Percentiles rank a stretch among this genome's conserved stretches.
These are phyloP conservation scores for Leptopilina boulardi DNA, from an alignment of 1,140 invertebrate species.

Conservation along the genomic window DNA sequence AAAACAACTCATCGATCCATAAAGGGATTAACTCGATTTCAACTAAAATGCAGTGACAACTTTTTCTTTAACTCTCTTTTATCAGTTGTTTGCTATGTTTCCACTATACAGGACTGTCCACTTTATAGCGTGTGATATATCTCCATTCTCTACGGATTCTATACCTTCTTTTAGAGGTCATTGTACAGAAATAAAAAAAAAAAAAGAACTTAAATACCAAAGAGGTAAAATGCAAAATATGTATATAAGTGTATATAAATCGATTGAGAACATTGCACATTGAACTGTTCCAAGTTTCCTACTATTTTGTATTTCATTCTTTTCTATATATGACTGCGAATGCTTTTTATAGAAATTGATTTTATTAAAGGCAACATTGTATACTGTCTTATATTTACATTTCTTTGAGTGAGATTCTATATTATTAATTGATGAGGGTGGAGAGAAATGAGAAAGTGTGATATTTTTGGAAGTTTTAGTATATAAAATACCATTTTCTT, in stretches of 20 bases:
- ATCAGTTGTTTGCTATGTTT: not conserved
- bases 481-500: too few species aligned
- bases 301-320: not conserved
- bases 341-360: not conserved
- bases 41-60: slow-evolving; percentile 27
- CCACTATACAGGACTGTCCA: slow-evolving; percentile 29
- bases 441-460: too few species aligned
- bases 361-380: too few species aligned
- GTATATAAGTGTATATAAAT: too few species aligned
- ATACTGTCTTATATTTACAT: too few species aligned
- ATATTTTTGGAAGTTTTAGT: too few species aligned
- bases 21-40: slow-evolving; percentile 29
- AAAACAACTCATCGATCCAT: slow-evolving; percentile 20
- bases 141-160: not conserved
- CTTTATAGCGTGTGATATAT: slow-evolving; percentile 23
- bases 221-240: slow-evolving; percentile 5
- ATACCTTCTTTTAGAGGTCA: not conserved
- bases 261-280: not conserved
- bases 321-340: not conserved
- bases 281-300: not conserved
- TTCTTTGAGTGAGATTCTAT: too few species aligned
- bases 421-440: too few species aligned
- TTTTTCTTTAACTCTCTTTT: slow-evolving; percentile 1
- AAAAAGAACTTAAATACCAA: slow-evolving; percentile 8
- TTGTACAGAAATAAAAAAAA: not conserved